Percentiles rank a stretch among this genome's conserved stretches.
Evolutionary conservation across 64 coral and sea anemone species (phyloP).

Genomic region (Platygyra sinensis): DNA sequence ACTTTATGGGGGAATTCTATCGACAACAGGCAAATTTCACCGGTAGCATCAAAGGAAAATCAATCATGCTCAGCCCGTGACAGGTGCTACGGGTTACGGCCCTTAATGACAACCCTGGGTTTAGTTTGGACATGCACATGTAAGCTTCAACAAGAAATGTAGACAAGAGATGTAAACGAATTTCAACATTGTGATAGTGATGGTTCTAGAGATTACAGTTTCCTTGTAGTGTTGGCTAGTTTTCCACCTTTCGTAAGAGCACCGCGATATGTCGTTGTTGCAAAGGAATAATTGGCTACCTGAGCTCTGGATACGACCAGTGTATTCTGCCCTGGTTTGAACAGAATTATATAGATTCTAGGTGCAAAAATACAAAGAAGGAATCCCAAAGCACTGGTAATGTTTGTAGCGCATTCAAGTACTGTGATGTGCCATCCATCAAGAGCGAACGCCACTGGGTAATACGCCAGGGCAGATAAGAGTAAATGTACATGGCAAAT

Average conservation of each 20-base stretch:
- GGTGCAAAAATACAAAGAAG: constrained; percentile 46
- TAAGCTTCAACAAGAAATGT: no score
- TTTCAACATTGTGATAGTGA: no score
- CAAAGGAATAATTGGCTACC: background rate
- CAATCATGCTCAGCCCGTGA: no score
- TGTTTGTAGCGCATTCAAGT: constrained; percentile 43
- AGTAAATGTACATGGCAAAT: constrained; percentile 60
- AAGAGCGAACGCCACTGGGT: constrained; percentile 43
- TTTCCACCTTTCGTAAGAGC: background rate
- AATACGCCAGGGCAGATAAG: constrained; percentile 38
- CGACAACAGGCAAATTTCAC: no score
- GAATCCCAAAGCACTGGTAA: constrained; percentile 33
- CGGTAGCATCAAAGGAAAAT: no score
- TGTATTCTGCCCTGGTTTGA: constrained; percentile 43
- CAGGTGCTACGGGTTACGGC: no score
- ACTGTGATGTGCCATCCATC: constrained; percentile 56
- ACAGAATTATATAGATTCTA: constrained; percentile 40
- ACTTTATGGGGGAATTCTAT: no score
- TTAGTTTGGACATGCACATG: background rate
- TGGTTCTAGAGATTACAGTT: background rate
- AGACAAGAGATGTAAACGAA: no score
- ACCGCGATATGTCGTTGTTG: background rate
- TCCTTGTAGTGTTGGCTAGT: background rate
- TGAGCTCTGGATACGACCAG: background rate
- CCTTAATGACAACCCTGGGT: background rate